A percentile compares a stretch with the other conserved stretches of the same genome.
Evolutionary conservation across 2,797 vertebrate species (phyloP).

Genomic region (Selene dorsalis): DNA sequence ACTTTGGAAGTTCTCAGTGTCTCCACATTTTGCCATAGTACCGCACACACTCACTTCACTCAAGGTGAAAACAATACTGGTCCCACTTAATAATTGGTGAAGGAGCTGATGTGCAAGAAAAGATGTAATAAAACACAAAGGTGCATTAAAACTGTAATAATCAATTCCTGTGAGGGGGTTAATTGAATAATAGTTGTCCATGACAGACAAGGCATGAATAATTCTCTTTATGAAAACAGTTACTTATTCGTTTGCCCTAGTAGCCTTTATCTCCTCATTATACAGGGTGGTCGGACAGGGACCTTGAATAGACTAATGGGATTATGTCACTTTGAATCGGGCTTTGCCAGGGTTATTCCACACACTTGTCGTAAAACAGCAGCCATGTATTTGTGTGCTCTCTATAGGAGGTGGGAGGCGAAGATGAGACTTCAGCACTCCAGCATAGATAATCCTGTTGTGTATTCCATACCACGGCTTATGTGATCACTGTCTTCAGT

Average conservation of each 20-base stretch:
- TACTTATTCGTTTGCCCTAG: constrained; percentile 25
- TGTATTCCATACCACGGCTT: constrained; percentile 64
- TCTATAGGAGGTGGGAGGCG: constrained; percentile 43
- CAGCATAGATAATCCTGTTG: constrained; percentile 70
- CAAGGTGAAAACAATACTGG: neutral
- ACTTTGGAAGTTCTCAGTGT: neutral
- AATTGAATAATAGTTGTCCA: constrained; percentile 39
- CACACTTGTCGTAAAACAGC: constrained; percentile 41
- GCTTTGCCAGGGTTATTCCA: constrained; percentile 39
- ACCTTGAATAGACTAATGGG: constrained; percentile 68
- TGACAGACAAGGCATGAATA: constrained; percentile 35
- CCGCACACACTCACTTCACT: neutral
- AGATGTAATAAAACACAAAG: neutral
- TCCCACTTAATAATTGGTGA: neutral
- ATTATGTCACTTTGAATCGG: constrained; percentile 67
- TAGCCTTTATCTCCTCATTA: constrained; percentile 49
- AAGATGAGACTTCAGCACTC: constrained; percentile 44
- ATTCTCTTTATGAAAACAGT: constrained; percentile 36
- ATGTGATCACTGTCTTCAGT: constrained; percentile 64
- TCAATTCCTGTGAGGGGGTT: constrained; percentile 2
- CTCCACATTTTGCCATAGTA: neutral
- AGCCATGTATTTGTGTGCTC: constrained; percentile 49
- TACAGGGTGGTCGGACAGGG: constrained; percentile 55
- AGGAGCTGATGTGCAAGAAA: neutral
- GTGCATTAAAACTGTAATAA: neutral